Evolutionary conservation across 2,113 vertebrate species (phyloP), one percentile per base, ranked within the genome.

Genomic region (Otus sunia): DNA sequence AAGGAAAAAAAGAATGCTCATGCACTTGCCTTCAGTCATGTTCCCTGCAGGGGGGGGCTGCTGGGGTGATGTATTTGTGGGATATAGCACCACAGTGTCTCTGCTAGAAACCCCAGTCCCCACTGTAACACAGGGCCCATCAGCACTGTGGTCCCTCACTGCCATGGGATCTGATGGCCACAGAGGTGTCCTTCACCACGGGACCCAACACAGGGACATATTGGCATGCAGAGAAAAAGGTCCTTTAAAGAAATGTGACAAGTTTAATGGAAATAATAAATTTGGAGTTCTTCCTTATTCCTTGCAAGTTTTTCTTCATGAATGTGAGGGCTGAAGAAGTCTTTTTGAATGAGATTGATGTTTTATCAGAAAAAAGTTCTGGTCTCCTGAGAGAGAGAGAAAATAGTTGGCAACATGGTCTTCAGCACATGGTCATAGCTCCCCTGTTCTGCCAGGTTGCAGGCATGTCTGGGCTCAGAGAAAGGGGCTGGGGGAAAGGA

Each of bases 1-100:
- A 39, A 23, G 36, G 39, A 73, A 73, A 43, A 72, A 71, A 71
- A 63, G 19, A 81, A 78, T 18, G 12, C 23, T 66, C 34, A 22
- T 5, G 10, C 23, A 10, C 27, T 67, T 5, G 0, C 27, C 55
- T 69, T 60, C 68, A 47, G 7, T 15, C 21, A 6, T 2, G 6
- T 66, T 52, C 12, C 53, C 39, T 52, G 66, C 8, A 7, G 19
- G 15, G 18, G 15, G 18, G 16, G 2, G 32, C 29, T 11, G 6
- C 72, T 27, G 73, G 36, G 13, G 55, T 4, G 23, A 16, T 66
- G 41, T 9, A 16, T 66, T 73, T 81, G 37, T 53, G 27, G 34
- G 36, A 12, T 50, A 9, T 1, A 82, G 25, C 27, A 49, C 21
- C 30, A 4, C 0, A 22, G 21, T 18, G 13, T 18, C 60, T 78